A percentile compares a stretch with the other conserved stretches of the same genome.
Evolutionary conservation across 2,888 invertebrate genomes (phyloP).

Genomic region (Odontothrips loti): DNA sequence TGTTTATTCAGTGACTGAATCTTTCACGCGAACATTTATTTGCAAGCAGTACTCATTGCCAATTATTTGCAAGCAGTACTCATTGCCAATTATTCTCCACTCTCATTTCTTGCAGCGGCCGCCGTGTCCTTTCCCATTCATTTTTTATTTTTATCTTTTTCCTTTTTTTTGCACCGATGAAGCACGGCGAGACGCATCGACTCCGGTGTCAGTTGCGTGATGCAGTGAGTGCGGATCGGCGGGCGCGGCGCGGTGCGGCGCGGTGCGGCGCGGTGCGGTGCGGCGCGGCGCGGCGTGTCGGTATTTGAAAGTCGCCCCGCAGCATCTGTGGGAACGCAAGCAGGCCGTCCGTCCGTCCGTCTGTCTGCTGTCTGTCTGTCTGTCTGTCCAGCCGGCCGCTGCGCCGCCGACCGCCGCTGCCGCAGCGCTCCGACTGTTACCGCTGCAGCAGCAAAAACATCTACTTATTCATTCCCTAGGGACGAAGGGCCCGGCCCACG

Average conservation of each 20-base stretch:
- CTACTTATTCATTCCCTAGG: conserved; percentile 22
- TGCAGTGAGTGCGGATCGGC: background rate
- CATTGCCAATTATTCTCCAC: too few species aligned
- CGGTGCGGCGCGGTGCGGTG: background rate
- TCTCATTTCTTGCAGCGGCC: too few species aligned
- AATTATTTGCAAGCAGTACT: too few species aligned
- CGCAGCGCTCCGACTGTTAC: background rate
- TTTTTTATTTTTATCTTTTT: background rate
- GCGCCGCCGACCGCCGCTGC: background rate
- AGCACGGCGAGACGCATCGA: background rate
- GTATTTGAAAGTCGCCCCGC: conserved; percentile 12
- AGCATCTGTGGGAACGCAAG: background rate
- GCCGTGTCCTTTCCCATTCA: too few species aligned
- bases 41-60: too few species aligned
- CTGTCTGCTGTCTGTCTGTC: too few species aligned
- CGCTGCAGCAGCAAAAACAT: background rate
- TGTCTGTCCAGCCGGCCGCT: background rate
- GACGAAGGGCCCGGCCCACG: conserved; percentile 1
- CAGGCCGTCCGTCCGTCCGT: background rate
- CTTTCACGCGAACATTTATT: too few species aligned
- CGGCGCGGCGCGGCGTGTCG: background rate
- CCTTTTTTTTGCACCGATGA: background rate
- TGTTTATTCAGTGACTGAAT: too few species aligned
- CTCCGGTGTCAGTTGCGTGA: background rate
- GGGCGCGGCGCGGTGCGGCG: background rate